Evolutionary conservation across 2,797 vertebrate genomes (phyloP).

Genomic region (Gobio occitaniae): DNA sequence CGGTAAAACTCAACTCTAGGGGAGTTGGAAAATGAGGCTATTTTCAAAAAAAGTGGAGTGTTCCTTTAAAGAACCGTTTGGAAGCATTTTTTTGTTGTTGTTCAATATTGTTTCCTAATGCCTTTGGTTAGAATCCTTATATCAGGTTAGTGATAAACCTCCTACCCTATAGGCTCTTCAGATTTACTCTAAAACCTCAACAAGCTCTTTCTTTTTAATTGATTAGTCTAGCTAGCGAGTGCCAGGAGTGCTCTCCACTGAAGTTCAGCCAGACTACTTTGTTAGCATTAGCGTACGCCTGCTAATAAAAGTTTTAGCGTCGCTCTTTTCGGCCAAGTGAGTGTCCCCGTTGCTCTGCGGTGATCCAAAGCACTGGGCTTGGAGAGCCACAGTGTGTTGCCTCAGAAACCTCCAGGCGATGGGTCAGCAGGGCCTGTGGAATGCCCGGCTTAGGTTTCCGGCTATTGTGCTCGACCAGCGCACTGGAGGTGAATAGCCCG

Average conservation of each 20-base stretch:
- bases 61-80: too few relatives aligned
- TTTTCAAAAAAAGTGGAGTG: too few relatives aligned
- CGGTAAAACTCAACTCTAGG: too few relatives aligned
- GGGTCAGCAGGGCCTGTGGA: constrained; percentile 72
- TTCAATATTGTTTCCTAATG: background rate
- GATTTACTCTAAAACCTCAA: constrained; percentile 3
- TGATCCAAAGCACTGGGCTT: constrained; percentile 52
- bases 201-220: constrained; percentile 31
- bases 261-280: constrained; percentile 50
- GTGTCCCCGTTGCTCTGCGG: constrained; percentile 13
- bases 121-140: background rate
- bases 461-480: constrained; percentile 71
- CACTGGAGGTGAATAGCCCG: constrained; percentile 71
- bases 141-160: constrained; percentile 3
- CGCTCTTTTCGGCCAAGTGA: constrained; percentile 30
- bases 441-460: constrained; percentile 74
- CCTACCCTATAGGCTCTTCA: background rate
- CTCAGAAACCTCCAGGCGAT: constrained; percentile 79
- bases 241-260: constrained; percentile 30
- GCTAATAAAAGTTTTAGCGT: constrained; percentile 42
- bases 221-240: constrained; percentile 29
- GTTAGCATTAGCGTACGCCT: constrained; percentile 33
- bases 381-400: constrained; percentile 70
- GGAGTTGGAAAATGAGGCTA: too few relatives aligned
- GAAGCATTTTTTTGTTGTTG: background rate